These are phyloP conservation scores for Acutogordius australiensis DNA, from an alignment of 2,888 invertebrate species.

Conservation along the genomic window DNA sequence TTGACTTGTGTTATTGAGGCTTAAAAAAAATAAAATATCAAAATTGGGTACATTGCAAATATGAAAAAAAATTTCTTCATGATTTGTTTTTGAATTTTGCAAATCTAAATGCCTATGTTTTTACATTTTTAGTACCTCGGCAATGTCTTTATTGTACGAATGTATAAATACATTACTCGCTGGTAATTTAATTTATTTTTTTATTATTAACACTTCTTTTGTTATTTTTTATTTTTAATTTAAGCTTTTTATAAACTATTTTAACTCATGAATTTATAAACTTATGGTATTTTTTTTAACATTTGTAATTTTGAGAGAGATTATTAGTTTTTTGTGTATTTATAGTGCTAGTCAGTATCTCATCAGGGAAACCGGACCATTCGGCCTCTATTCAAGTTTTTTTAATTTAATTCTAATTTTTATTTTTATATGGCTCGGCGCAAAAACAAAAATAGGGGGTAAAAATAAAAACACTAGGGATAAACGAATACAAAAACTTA, in stretches of 20 bases:
- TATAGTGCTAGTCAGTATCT: constrained; percentile 83
- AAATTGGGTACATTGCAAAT: constrained; percentile 5
- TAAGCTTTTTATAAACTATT: no score
- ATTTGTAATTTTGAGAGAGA: not conserved
- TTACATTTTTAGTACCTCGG: constrained; percentile 52
- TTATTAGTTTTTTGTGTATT: constrained; percentile 21
- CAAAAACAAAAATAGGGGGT: no score
- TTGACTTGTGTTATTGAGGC: no score
- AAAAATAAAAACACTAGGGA: no score
- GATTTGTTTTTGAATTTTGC: constrained; percentile 10
- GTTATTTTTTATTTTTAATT: no score
- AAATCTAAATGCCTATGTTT: constrained; percentile 13
- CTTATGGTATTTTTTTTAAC: no score
- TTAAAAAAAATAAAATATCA: no score
- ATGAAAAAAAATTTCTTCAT: not conserved
- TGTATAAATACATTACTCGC: constrained; percentile 99
- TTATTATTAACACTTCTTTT: no score
- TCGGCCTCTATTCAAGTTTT: constrained; percentile 78
- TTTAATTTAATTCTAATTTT: no score
- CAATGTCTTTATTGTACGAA: constrained; percentile 95
- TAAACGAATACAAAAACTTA: no score
- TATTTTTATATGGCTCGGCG: no score
- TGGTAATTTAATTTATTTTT: constrained; percentile 23
- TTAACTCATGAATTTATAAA: no score
- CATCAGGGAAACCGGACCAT: constrained; percentile 94